Evolutionary conservation across 2,888 invertebrate genomes (phyloP).

Genomic region (Chrysina gloriosa): DNA sequence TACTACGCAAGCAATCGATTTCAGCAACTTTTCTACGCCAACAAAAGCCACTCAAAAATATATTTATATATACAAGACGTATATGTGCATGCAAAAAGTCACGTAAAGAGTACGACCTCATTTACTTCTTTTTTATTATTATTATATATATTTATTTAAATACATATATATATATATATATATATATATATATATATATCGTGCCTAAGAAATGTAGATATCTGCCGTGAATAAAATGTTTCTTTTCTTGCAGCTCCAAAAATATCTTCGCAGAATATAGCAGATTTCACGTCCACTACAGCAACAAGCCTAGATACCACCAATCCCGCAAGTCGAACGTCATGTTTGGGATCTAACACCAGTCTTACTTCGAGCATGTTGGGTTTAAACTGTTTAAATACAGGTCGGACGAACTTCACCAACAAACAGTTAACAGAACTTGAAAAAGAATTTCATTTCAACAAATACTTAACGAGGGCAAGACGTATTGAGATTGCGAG

Average conservation of each 20-base stretch:
- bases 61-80: too few relatives aligned
- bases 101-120: too few relatives aligned
- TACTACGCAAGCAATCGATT: not conserved
- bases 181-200: too few relatives aligned
- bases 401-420: conserved; percentile 98
- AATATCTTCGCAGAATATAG: conserved; percentile 66
- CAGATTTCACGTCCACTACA: conserved; percentile 59
- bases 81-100: too few relatives aligned
- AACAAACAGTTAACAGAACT: conserved; percentile 99
- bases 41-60: too few relatives aligned
- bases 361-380: conserved; percentile 63
- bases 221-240: not conserved
- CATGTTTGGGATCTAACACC: conserved; percentile 64
- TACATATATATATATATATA: too few relatives aligned
- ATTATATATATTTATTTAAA: too few relatives aligned
- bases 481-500: conserved; percentile 98
- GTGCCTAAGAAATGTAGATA: too few relatives aligned
- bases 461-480: conserved; percentile 97
- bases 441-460: conserved; percentile 99
- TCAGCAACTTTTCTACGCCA: too few relatives aligned
- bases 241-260: conserved; percentile 71
- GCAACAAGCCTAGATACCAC: conserved; percentile 66
- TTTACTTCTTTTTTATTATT: too few relatives aligned
- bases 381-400: conserved; percentile 72
- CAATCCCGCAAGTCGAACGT: conserved; percentile 66